Base-by-base conservation (phyloP, 2,888 invertebrate genomes). In the Yponomeuta sedellus region DNA sequence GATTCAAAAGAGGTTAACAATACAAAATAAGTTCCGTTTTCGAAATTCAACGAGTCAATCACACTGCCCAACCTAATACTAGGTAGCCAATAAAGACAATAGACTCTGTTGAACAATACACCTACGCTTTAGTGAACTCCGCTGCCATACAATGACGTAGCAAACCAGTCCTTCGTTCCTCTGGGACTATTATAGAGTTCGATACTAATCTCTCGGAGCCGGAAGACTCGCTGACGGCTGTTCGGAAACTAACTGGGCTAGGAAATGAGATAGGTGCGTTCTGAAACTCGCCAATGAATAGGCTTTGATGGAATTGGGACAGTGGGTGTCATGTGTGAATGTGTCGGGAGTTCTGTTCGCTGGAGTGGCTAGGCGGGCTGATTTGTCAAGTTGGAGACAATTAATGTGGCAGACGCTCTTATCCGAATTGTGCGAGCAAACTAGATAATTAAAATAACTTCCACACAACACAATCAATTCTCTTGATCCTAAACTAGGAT, bases 241-340 rank as follows among this genome's bases (percentile, higher is more conserved):
- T 81, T 85, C 89, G 88, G 89, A 89, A 88, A 75, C 86, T 83
- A 86, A 88, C 89, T 88, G 89, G 86, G 88, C 86, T 90, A 88
- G 90, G 90, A 91, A 90, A 91, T 90, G 90, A 90, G 90, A 90
- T 91, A 90, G 87, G 81, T 85, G 82, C 82, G 73, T 78, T 81
- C 77, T 80, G 82, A 86, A 80, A 65, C 34, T 57, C 20, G 34
- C 34, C 39, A 44, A 52, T 66, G 61, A 59, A 44, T 59, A 22
- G 71, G 75, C 75, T 75, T 75, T 81, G 80, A 81, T 82, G 74
- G 82, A 83, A 86, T 85, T 82, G 80, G 84, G 81, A 74, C 81
- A 71, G 68, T 68, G 68, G 67, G 68, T 68, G 70, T 69, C 72
- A 63, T 65, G 66, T 68, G 70, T 8, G 20, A 59, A 59, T 59